These are phyloP conservation scores for Poeciliopsis gracilis DNA, from an alignment of 2,797 vertebrate species.

Conservation along the genomic window DNA sequence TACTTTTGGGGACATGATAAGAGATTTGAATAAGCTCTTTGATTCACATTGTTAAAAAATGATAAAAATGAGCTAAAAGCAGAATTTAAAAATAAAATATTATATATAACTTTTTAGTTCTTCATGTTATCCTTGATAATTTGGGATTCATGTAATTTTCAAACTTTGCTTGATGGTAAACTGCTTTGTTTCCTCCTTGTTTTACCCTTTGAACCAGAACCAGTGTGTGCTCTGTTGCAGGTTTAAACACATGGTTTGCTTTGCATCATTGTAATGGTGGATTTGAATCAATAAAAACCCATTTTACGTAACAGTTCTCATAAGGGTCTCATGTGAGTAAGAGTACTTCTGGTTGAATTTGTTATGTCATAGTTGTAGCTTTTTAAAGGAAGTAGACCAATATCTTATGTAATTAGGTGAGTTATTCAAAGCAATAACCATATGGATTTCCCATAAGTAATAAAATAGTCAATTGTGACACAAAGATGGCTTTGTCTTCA, in stretches of 20 bases:
- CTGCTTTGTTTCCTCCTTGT: background rate
- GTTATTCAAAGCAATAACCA: constrained; percentile 63
- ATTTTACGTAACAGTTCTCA: constrained; percentile 35
- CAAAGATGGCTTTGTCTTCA: constrained; percentile 52
- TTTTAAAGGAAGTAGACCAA: constrained; percentile 55
- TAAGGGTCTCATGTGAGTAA: constrained; percentile 36
- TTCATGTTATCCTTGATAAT: background rate
- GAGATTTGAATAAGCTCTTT: background rate
- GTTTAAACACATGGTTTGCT: background rate
- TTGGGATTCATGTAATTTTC: background rate
- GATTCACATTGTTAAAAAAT: background rate
- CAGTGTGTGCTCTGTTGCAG: background rate
- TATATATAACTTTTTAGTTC: background rate
- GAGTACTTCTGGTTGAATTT: constrained; percentile 2
- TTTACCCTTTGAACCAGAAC: background rate
- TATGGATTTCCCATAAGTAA: constrained; percentile 59
- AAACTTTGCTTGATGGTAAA: background rate
- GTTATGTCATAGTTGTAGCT: constrained; percentile 44
- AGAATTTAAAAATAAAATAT: background rate
- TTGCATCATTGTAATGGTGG: constrained; percentile 23
- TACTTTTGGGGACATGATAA: background rate
- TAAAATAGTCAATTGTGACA: constrained; percentile 70
- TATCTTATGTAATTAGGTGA: constrained; percentile 71
- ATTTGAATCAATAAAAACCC: constrained; percentile 39
- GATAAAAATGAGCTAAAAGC: background rate